phyloP scores from a whole-genome alignment of 2,888 invertebrate species.

The Leucophenga maculata region DNA sequence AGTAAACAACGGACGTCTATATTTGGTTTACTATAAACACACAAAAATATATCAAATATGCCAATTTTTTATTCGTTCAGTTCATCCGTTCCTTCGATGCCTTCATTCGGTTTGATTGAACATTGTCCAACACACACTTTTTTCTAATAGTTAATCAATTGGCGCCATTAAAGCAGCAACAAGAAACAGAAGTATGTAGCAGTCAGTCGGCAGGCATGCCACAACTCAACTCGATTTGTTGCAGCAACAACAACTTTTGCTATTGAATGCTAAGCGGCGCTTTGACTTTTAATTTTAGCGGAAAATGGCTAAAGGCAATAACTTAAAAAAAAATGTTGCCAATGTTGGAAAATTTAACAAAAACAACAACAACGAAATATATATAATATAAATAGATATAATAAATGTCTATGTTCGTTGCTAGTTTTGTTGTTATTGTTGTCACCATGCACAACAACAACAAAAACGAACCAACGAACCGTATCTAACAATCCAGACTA shows the following conservation, averaged over 20 bases:
- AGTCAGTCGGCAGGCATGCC: too few relatives aligned
- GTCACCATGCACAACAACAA: conserved; percentile 11
- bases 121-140: conserved; percentile 38
- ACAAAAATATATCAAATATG: too few relatives aligned
- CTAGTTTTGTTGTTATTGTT: neutral
- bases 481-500: neutral
- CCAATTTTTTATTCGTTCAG: too few relatives aligned
- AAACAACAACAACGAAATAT: too few relatives aligned
- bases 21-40: too few relatives aligned
- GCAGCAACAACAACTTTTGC: neutral
- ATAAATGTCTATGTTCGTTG: neutral
- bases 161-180: too few relatives aligned
- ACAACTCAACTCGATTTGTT: neutral
- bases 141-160: too few relatives aligned
- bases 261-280: neutral
- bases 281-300: conserved; percentile 10
- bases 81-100: neutral
- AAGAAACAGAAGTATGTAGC: neutral
- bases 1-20: too few relatives aligned
- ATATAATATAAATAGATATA: too few relatives aligned
- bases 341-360: too few relatives aligned
- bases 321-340: too few relatives aligned
- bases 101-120: conserved; percentile 37
- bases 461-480: conserved; percentile 13
- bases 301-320: neutral